These are phyloP conservation scores for Galago senegalensis DNA, from an alignment of 2,797 vertebrate genomes.

Conservation along the genomic window DNA sequence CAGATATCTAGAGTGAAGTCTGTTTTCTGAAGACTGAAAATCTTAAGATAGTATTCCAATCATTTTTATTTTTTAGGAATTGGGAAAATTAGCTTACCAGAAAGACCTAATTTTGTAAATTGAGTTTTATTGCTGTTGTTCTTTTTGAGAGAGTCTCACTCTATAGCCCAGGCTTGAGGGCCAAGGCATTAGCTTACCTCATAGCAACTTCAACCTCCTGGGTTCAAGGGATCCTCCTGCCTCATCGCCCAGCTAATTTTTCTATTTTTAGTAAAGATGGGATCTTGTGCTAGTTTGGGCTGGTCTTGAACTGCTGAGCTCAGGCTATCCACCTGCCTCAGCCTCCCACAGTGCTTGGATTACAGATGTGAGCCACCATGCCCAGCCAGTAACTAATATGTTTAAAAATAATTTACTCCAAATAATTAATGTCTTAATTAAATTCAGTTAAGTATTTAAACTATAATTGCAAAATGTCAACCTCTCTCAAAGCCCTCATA, in stretches of 20 bases:
- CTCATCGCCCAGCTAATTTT: too few relatives aligned
- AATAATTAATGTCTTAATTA: constrained; percentile 11
- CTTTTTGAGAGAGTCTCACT: too few relatives aligned
- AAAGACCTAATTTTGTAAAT: neutral
- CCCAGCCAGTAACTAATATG: neutral
- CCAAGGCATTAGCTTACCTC: too few relatives aligned
- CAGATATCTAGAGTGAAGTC: neutral
- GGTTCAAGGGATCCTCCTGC: too few relatives aligned
- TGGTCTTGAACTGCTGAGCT: too few relatives aligned
- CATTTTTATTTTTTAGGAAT: constrained; percentile 21
- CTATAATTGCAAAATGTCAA: neutral
- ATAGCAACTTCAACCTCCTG: too few relatives aligned
- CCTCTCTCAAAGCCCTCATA: neutral
- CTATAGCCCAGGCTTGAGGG: too few relatives aligned
- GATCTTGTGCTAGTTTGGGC: too few relatives aligned
- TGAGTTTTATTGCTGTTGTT: neutral
- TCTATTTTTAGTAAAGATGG: too few relatives aligned
- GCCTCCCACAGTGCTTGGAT: too few relatives aligned
- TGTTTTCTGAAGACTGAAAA: neutral
- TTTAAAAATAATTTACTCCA: constrained; percentile 23
- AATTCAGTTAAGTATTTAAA: constrained; percentile 14
- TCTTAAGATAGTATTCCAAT: neutral
- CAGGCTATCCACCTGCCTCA: too few relatives aligned
- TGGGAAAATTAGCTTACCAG: neutral
- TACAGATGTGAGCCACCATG: too few relatives aligned